A percentile compares a stretch with the other conserved stretches of the same genome.
Conservation (phyloP, 2,113 vertebrate genomes). For the Bucco capensis region DNA sequence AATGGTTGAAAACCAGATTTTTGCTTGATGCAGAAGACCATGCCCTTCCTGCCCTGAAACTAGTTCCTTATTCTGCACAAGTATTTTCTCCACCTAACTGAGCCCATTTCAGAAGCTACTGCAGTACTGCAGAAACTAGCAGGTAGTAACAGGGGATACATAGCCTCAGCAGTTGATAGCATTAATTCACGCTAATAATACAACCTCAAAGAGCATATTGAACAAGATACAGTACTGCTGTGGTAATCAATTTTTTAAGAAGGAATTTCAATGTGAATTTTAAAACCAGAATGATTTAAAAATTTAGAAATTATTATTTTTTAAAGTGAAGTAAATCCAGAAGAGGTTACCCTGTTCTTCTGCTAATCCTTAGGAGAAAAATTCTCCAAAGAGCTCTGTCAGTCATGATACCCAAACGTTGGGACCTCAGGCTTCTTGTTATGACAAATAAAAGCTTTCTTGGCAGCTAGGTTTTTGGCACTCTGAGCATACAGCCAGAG, state of each 20-base stretch:
- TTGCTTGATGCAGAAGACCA: background rate
- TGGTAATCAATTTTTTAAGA: constrained; percentile 54
- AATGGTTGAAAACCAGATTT: background rate
- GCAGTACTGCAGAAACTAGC: constrained; percentile 12
- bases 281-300: constrained; percentile 47
- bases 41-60: background rate
- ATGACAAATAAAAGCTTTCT: background rate
- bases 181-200: constrained; percentile 64
- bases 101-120: background rate
- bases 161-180: constrained; percentile 25
- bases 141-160: constrained; percentile 44
- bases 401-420: background rate
- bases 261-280: constrained; percentile 58
- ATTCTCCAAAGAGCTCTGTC: background rate
- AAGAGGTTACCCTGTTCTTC: background rate
- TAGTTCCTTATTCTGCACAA: background rate
- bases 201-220: constrained; percentile 58
- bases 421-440: background rate
- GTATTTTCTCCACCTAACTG: background rate
- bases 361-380: background rate
- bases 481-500: background rate
- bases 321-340: constrained; percentile 33
- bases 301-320: constrained; percentile 59
- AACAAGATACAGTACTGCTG: constrained; percentile 57
- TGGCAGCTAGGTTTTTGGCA: background rate